Conservation (phyloP, 2,113 vertebrate species). For the Pyxicephalus adspersus region DNA sequence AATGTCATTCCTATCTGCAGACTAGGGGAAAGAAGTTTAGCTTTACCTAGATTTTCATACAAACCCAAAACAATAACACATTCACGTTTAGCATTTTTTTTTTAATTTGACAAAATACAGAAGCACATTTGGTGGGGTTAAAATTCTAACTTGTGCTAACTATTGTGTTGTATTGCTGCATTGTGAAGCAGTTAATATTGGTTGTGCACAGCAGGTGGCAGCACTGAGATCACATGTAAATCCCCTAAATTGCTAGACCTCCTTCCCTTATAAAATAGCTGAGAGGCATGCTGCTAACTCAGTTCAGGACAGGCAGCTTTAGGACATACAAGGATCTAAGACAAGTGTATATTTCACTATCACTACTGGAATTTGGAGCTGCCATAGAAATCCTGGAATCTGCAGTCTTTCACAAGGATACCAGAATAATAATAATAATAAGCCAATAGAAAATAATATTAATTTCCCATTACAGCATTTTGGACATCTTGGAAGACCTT, state of each 20-base stretch:
- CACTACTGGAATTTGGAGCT: background rate
- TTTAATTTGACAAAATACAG: too few relatives aligned
- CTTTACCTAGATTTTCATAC: too few relatives aligned
- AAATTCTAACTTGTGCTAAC: too few relatives aligned
- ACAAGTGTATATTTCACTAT: background rate
- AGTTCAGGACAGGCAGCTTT: background rate
- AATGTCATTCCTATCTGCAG: too few relatives aligned
- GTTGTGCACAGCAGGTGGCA: background rate
- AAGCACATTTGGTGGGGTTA: too few relatives aligned
- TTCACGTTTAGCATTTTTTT: too few relatives aligned
- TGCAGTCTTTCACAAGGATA: background rate
- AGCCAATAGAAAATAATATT: background rate
- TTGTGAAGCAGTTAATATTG: too few relatives aligned
- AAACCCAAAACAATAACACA: too few relatives aligned
- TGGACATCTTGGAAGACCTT: background rate
- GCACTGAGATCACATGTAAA: background rate
- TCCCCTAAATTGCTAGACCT: constrained; percentile 9
- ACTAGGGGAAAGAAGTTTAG: too few relatives aligned
- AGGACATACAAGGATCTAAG: background rate
- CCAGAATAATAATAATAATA: background rate
- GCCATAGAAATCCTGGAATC: background rate
- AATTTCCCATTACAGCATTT: background rate
- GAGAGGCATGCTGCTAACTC: background rate
- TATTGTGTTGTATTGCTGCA: too few relatives aligned
- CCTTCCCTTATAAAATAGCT: constrained; percentile 9